phyloP scores from a whole-genome alignment of 2,797 vertebrate species.

The Kryptolebias ocellatus region DNA sequence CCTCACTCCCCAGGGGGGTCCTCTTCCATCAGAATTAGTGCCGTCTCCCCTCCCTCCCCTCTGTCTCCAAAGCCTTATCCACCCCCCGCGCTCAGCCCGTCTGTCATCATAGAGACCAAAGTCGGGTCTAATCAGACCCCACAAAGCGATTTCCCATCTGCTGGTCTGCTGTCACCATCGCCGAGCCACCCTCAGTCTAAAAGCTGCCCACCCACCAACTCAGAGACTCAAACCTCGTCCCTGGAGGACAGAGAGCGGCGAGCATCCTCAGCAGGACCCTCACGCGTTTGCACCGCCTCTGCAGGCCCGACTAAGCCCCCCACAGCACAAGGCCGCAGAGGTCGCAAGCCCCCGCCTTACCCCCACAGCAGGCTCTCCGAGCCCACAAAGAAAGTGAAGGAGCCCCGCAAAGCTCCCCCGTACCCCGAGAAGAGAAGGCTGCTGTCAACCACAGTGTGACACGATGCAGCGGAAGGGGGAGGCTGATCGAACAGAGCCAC shows the following conservation, averaged over 20 bases:
- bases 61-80: slow-evolving; percentile 45
- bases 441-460: slow-evolving; percentile 84
- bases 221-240: slow-evolving; percentile 39
- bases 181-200: slow-evolving; percentile 48
- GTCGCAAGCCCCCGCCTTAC: slow-evolving; percentile 82
- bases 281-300: slow-evolving; percentile 21
- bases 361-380: slow-evolving; percentile 66
- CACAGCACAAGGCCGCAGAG: slow-evolving; percentile 46
- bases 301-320: slow-evolving; percentile 27
- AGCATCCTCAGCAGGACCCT: slow-evolving; percentile 42
- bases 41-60: slow-evolving; percentile 45
- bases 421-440: slow-evolving; percentile 80
- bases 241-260: slow-evolving; percentile 19
- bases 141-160: slow-evolving; percentile 63
- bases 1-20: slow-evolving; percentile 54
- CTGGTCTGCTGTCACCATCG: slow-evolving; percentile 32
- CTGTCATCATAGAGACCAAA: slow-evolving; percentile 67
- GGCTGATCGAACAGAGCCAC: slow-evolving; percentile 57
- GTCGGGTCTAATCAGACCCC: slow-evolving; percentile 50
- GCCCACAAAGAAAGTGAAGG: slow-evolving; percentile 63
- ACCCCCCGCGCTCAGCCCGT: slow-evolving; percentile 58
- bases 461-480: slow-evolving; percentile 55
- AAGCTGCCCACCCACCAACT: slow-evolving; percentile 63
- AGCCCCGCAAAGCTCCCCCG: slow-evolving; percentile 74
- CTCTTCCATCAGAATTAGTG: slow-evolving; percentile 45